A percentile compares a stretch with the other conserved stretches of the same genome.
phyloP scores from a whole-genome alignment of 2,113 vertebrate genomes.

The Rhinoptilus africanus region DNA sequence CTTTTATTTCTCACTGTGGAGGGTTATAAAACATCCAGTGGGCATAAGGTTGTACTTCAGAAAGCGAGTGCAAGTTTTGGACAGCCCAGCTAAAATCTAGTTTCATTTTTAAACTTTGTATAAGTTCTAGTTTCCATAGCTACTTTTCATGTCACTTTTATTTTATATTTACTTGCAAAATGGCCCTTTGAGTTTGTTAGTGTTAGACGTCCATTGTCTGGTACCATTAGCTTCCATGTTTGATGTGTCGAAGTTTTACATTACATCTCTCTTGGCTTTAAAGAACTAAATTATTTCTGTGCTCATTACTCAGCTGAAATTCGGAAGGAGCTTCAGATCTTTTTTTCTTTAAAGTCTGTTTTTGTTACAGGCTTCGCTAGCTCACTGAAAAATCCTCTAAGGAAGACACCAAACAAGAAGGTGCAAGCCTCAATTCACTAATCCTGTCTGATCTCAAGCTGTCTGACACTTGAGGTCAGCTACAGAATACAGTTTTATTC shows the following conservation, averaged over 20 bases:
- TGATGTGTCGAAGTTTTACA: neutral
- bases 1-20: conserved; percentile 18
- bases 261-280: neutral
- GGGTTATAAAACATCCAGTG: neutral
- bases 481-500: neutral
- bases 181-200: neutral
- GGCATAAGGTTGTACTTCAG: neutral
- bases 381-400: neutral
- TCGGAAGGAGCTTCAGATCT: conserved; percentile 4
- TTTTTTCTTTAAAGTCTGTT: neutral
- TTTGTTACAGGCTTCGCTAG: conserved; percentile 11
- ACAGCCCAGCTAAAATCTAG: neutral
- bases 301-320: conserved; percentile 3
- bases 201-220: neutral
- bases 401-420: neutral
- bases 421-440: neutral
- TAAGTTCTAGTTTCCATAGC: neutral
- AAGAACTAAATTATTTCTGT: neutral
- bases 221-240: neutral
- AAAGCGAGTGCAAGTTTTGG: neutral
- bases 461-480: neutral
- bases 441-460: neutral
- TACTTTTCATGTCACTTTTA: neutral
- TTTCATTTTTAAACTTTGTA: neutral
- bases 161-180: neutral